phyloP scores from a whole-genome alignment of 2,113 vertebrate species.

The Leucopternis melanops region DNA sequence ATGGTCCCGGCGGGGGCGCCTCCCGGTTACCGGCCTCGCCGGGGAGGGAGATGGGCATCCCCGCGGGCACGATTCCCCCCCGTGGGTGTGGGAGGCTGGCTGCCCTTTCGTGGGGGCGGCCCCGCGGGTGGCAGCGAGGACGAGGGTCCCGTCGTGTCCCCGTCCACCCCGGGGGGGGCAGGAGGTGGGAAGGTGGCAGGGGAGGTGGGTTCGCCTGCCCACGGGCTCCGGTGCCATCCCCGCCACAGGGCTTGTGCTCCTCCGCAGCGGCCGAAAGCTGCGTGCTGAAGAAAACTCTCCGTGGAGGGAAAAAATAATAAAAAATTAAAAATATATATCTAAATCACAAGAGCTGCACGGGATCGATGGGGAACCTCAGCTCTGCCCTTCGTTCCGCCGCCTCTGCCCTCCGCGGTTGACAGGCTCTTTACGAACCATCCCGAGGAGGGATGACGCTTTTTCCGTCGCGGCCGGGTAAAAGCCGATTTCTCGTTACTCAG shows the following conservation, averaged over 20 bases:
- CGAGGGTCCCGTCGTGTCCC: too few species aligned
- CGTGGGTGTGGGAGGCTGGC: neutral
- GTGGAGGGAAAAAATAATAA: too few species aligned
- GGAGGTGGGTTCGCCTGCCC: neutral
- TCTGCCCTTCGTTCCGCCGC: neutral
- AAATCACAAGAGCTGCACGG: neutral
- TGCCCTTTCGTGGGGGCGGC: neutral
- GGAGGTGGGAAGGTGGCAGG: neutral
- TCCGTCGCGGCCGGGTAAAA: neutral
- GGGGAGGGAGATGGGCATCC: neutral
- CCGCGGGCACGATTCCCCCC: neutral
- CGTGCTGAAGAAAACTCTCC: neutral
- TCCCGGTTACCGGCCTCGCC: neutral
- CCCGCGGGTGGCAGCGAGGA: neutral
- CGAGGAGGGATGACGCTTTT: neutral
- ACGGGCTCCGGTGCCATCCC: neutral
- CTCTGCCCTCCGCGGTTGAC: neutral
- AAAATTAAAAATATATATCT: too few species aligned
- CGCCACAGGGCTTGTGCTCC: neutral
- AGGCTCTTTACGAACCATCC: neutral
- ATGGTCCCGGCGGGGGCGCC: neutral
- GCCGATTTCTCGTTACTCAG: neutral
- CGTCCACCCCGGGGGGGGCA: too few species aligned
- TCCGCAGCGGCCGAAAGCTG: neutral
- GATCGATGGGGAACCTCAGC: neutral